phyloP scores from a whole-genome alignment of 2,797 vertebrate genomes.

The Nannoperca australis region DNA sequence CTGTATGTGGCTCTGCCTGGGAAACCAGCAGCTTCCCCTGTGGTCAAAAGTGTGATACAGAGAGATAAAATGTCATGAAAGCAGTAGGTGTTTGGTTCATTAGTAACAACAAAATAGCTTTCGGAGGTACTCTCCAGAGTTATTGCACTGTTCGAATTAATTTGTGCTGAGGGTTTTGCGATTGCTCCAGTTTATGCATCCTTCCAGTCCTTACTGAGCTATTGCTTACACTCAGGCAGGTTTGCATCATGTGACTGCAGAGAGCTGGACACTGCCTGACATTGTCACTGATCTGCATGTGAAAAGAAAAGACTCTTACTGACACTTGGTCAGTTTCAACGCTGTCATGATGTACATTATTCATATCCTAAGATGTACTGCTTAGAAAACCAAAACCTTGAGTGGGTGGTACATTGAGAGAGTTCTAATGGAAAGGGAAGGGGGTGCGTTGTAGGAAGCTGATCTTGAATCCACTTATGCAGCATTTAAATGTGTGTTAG shows the following conservation, averaged over 20 bases:
- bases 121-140: neutral
- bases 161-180: conserved; percentile 6
- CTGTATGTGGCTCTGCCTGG: conserved; percentile 13
- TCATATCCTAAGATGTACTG: neutral
- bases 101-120: neutral
- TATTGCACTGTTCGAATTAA: neutral
- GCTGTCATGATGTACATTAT: neutral
- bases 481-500: conserved; percentile 30
- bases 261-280: neutral
- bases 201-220: neutral
- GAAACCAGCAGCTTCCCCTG: conserved; percentile 44
- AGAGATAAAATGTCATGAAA: neutral
- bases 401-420: neutral
- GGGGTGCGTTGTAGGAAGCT: conserved; percentile 9
- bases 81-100: neutral
- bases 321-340: conserved; percentile 6
- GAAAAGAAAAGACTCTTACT: neutral
- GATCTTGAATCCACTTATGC: conserved; percentile 21
- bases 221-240: neutral
- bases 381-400: conserved; percentile 7
- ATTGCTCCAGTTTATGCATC: neutral
- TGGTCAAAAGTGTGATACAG: conserved; percentile 13
- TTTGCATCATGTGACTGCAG: conserved; percentile 16
- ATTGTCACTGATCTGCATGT: conserved; percentile 7
- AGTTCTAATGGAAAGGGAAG: neutral